Evolutionary conservation across 2,797 vertebrate genomes (phyloP), one percentile per base, ranked within the genome.

Genomic region (Eulemur mongoz): DNA sequence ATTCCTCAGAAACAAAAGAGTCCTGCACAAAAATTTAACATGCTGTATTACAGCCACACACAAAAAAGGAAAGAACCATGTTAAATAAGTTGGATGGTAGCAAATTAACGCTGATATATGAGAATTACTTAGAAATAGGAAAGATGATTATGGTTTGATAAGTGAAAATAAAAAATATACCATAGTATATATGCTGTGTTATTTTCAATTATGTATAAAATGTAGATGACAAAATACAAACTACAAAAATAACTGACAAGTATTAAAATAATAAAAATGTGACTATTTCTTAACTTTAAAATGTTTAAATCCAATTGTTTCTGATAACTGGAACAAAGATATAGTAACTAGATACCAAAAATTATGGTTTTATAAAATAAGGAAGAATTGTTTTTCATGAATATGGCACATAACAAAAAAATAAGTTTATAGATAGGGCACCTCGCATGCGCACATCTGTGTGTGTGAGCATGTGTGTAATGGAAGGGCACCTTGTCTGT

Each of bases 171-270:
- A 86, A 67, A 63, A 67, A 25, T 48, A 59, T 38, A n/a, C 8
- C 17, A n/a, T 4, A 59, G 43, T 32, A 72, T 10, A 35, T 27
- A 27, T 50, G 61, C 25, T 12, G 0, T 27, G 32, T 27, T 87
- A 45, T 95, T 85, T 89, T 89, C 54, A 89, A 22, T 81, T 93
- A 67, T 20, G 20, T 84, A 65, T 20, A 79, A 75, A 88, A 84
- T 61, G 59, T 7, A 80, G 14, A 63, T 54, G 54, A 78, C 57
- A 70, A 95, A 81, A 72, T 25, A 45, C 18, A 95, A 72, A 89
- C 40, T 48, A 43, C 40, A 73, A 82, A 96, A 78, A 32, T 78
- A 72, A 89, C 1, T 57, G 38, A 89, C 32, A 6, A 23, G 22
- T 35, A 4, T 61, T 57, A 80, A 72, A 59, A n/a, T 35, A 54